Base-by-base conservation (phyloP, 2,797 vertebrate species). In the Danionella dracula region DNA sequence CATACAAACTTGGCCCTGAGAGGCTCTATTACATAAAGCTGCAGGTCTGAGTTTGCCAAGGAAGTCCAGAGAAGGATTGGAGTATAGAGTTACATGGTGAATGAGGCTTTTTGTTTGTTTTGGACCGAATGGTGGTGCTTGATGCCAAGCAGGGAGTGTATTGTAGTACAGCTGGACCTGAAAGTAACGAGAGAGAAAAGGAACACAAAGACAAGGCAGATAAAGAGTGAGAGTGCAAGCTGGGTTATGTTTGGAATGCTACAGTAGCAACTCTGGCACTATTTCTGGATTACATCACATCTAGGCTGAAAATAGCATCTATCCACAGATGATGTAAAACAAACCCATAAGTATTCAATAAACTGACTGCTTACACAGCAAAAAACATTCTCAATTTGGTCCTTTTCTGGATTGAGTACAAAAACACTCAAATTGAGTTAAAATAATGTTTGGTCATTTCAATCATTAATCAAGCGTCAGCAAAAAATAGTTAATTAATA, bases 1-100 rank as follows among this genome's bases (percentile, higher is more conserved):
- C 76, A 75, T n/a, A 38, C 34, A 16, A 67, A 70, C 73, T 79
- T 60, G 77, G 71, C 60, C 78, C 73, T 65, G 73, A 62, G 38
- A 32, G 57, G 34, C 31, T 56, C 29, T 64, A 51, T 17, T 38
- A 40, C 27, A 48, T 64, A 64, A 49, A 44, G 60, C 60, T 27
- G 23, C 38, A 8, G 62, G 59, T 50, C 60, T 56, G 1, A 5
- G 17, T n/a, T 35, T 50, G 40, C 23, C 12, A 5, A 37, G 31
- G 13, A 55, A 27, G 51, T 65, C 62, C 20, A 3, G 41, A 55
- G 12, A 42, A 13, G 31, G 50, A 20, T 34, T 65, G 55, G 16
- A 57, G 37, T 42, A 42, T 6, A 4, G 9, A 53, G 37, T 34
- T 8, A 4, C 16, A 16, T 20, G 23, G 16, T 44, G 48, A 49